A percentile compares a stretch with the other conserved stretches of the same genome.
These are phyloP conservation scores for Eretmochelys imbricata DNA, from an alignment of 2,113 vertebrate species.

Conservation along the genomic window DNA sequence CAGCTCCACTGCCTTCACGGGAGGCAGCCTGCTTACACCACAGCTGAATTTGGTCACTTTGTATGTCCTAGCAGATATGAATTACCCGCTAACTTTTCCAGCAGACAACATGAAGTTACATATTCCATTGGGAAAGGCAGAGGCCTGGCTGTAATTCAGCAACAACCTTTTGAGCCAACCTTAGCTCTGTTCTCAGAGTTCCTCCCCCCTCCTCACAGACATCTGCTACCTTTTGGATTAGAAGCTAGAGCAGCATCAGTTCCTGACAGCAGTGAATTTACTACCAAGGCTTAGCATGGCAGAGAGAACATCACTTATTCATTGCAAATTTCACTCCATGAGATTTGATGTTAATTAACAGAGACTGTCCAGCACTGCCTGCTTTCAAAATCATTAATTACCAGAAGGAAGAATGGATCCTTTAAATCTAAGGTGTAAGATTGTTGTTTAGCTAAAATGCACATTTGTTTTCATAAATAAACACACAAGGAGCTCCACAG, in stretches of 20 bases:
- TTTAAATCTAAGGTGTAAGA: slow-evolving; percentile 37
- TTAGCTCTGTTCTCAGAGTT: not conserved
- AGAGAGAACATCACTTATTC: not conserved
- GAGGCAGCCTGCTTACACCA: not conserved
- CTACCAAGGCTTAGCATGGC: not conserved
- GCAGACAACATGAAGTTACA: not conserved
- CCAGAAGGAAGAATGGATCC: slow-evolving; percentile 37
- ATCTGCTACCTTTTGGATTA: not conserved
- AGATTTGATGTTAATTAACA: slow-evolving; percentile 3
- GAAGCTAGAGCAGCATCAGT: not conserved
- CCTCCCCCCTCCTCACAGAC: not conserved
- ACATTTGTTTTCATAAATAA: not conserved
- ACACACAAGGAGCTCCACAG: fast-evolving
- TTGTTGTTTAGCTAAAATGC: not conserved
- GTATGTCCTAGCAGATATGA: not conserved
- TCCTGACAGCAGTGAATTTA: not conserved
- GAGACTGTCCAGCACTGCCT: not conserved
- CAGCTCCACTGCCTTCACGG: fast-evolving
- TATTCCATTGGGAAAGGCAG: not conserved
- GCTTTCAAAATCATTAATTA: slow-evolving; percentile 42
- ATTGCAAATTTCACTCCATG: not conserved
- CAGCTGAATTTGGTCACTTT: not conserved
- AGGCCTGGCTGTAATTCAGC: not conserved
- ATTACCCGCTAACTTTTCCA: not conserved
- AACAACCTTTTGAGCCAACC: not conserved